Evolutionary conservation across 2,113 vertebrate genomes (phyloP), one percentile per base, ranked within the genome.

Genomic region (Colistium nudipinnis): DNA sequence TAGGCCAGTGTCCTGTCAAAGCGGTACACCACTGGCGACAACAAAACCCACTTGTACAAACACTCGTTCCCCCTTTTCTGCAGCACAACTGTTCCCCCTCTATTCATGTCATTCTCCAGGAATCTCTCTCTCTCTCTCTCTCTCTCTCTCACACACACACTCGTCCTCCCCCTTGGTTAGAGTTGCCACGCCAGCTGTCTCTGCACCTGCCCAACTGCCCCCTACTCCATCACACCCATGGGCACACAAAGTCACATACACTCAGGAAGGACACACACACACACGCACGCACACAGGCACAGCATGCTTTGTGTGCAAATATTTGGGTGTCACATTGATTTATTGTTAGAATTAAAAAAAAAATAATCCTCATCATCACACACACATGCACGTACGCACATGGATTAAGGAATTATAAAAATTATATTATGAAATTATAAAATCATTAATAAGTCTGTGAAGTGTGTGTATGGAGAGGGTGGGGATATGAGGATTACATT

Each of bases 121-220:
- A 86, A 80, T 84, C 69, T 75, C 63, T 7, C 66, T n/a, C 68
- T 62, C 63, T 22, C 53, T 44, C 43, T 22, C 43, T n/a, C 13
- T 1, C 36, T 39, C 36, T 39, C 36, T 12, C n/a, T n/a, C n/a
- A n/a, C n/a, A n/a, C n/a, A n/a, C n/a, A 28, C 76, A 81, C 69
- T 67, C 62, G 70, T 65, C 66, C 82, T 85, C 86, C 87, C 89
- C 90, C 86, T 91, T 33, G 62, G 85, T 78, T 76, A 60, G 81
- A 84, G 91, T 70, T 80, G 82, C 87, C 90, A 85, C 83, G 89
- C 88, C 91, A 93, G 92, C 91, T 93, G 92, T 92, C 91, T 87
- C 73, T 91, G 93, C 91, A 92, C 92, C 92, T 92, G 92, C 88
- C 90, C 81, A 57, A 82, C 61, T 89, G 76, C 78, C 83, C 83